Evolutionary conservation across 2,797 vertebrate genomes (phyloP), one percentile per base, ranked within the genome.

Genomic region (Falco concolor): DNA sequence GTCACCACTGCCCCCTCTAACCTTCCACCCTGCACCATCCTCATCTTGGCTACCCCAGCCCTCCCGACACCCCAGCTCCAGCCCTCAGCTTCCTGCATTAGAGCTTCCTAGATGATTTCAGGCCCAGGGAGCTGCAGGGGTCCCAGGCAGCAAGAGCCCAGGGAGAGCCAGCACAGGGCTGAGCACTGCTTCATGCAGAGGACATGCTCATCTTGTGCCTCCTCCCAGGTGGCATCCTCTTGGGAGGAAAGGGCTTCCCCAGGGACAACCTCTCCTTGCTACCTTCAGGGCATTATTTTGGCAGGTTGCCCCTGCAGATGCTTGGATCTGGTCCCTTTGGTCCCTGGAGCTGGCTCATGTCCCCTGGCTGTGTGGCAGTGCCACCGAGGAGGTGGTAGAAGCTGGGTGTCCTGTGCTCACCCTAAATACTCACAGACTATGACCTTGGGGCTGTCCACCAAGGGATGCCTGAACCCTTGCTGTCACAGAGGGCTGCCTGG

Each of bases 381-480:
- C 45, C 85, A 24, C 73, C 12, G 5, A 25, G 74, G 73, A 56
- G 65, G 61, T 36, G 83, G 28, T 75, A 69, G 67, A 25, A 54
- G 69, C 45, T 11, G 74, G 10, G 13, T 57, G 67, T 36, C 75
- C 78, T 54, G 1, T 32, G 63, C 28, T 79, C 44, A n/a, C 78
- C 75, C 64, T 6, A 0, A 65, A 22, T 7, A 52, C 61, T 63
- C 70, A 30, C 84, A 30, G 57, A 63, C 61, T 9, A 0, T 87
- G 95, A 96, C 95, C 96, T 95, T 96, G 89, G 70, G 59, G 40
- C 38, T 76, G 72, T 12, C 59, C 44, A 40, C 6, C 28, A 3
- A 49, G 83, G 40, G 34, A 16, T 82, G 63, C 30, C 76, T 56
- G 74, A 4, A 10, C 10, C 47, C 73, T 34, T 4, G 36, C 17